These are phyloP conservation scores for Temnothorax rugatulus DNA, from an alignment of 2,888 invertebrate genomes.

Conservation along the genomic window DNA sequence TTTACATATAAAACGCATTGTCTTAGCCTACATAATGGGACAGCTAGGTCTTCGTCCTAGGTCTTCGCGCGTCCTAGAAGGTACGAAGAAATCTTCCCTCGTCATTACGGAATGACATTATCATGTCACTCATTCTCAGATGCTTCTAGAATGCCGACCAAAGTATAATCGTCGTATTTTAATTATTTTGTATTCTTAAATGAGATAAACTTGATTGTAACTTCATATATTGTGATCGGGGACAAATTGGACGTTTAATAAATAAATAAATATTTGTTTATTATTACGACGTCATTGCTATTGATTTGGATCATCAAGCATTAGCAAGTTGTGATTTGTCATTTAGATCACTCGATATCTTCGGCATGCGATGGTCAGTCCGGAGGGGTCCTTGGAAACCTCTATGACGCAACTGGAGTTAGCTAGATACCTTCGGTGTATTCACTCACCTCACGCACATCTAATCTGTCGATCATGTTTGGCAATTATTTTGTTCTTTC, in stretches of 20 bases:
- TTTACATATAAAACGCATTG: slow-evolving; percentile 75
- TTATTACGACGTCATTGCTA: neutral
- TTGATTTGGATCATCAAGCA: slow-evolving; percentile 5
- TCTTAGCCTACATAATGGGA: slow-evolving; percentile 68
- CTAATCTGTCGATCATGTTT: slow-evolving; percentile 68
- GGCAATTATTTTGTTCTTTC: slow-evolving; percentile 68
- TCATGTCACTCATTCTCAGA: no score
- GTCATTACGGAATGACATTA: neutral
- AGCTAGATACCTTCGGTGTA: slow-evolving; percentile 57
- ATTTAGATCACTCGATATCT: slow-evolving; percentile 4
- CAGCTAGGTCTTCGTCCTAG: slow-evolving; percentile 66
- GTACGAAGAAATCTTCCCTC: neutral
- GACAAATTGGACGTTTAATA: neutral
- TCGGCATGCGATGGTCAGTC: slow-evolving; percentile 49
- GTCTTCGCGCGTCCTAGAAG: slow-evolving; percentile 58
- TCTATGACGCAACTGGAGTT: slow-evolving; percentile 60
- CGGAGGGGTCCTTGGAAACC: slow-evolving; percentile 66
- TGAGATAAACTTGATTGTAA: neutral
- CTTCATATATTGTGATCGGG: neutral
- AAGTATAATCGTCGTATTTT: neutral
- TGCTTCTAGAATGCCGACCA: neutral
- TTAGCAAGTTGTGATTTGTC: slow-evolving; percentile 61
- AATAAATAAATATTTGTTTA: neutral
- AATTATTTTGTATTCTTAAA: neutral
- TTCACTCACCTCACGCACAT: slow-evolving; percentile 62